Evolutionary conservation across 2,888 invertebrate species (phyloP), one percentile per base, ranked within the genome.

Genomic region (Trimorus sp.): DNA sequence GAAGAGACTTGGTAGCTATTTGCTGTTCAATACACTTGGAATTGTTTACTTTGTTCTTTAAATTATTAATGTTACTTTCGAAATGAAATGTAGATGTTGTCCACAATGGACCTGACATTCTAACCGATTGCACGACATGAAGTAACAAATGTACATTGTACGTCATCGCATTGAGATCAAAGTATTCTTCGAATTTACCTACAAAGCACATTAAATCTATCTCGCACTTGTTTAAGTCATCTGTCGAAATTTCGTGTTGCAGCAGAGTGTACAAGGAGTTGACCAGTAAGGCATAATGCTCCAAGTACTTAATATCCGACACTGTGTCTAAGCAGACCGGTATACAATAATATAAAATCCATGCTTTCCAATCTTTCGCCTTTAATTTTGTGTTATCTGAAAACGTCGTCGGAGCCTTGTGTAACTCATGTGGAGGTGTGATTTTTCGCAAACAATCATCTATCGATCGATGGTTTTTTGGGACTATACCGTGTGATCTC

Each of bases 41-140:
- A 45, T 45, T 45, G 12, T 45, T 45, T 11, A 45, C 45, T 11
- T 45, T 45, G 45, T 45, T 59, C 56, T 65, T 69, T 3, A 77
- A 63, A 6, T 70, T 48, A 56, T 49, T 14, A 48, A 77, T 77
- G 9, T 62, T 59, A 49, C 59, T 70, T 78, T 78, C 77, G 48
- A 78, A 78, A 7, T 54, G 40, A 40, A 71, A 78, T 12, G 49
- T 65, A 0, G 70, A 77, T 8, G 53, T 70, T 12, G 63, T 56
- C 69, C 63, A 69, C 6, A 69, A 36, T 36, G 69, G 69, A 12
- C 69, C 76, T 14, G 56, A 54, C 45, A 38, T 45, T 37, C 40
- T 15, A 11, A 69, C 56, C 5, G 69, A 62, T 16, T 69, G 54
- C 9, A 63, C 70, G 62, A 69, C 26, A 54, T 77, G 77, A 40